Evolutionary conservation across 35 echinoderm and acorn worm species (phyloP), one percentile per base, ranked within the genome.

Genomic region (Ptychodera flava): DNA sequence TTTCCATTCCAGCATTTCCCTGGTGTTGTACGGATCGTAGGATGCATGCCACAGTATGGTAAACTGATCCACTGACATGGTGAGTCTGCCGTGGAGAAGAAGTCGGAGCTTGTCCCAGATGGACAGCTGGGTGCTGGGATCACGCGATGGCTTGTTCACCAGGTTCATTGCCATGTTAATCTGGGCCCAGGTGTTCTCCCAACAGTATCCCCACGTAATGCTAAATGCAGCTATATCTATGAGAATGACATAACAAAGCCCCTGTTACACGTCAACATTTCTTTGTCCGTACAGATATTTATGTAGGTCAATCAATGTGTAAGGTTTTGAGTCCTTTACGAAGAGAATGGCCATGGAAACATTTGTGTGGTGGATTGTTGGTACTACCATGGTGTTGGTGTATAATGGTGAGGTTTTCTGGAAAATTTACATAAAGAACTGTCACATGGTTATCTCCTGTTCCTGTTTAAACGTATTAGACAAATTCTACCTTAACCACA

Each of bases 31-130:
- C 0, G 92, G 93, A 78, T 98, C 93, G 64, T 89, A 87, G 32
- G 92, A 94, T 12, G 90, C 88, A 36, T 94, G 78, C 95, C 95
- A 98, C 37, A 91, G 83, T 16, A 94, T 84, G 35, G 93, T 98
- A 37, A 91, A 90, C 85, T 94, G 87, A 34, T 94, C 78, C 28
- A 98, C 31, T 0, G 92, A 94, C 15, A 83, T 79, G 16, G 87
- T 91, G 15, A 97, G 92, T 38, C 95, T 89, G 32, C 95, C 95
- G 31, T 97, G 95, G 85, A 94, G 89, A 27, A 97, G 81, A 32
- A 92, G 89, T 30, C 95, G 89, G 82, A 91, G 89, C 90, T 97
- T 97, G 85, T 97, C 95, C 95, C 95, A 97, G 78, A 97, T 93
- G 15, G 95, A 87, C 77, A 97, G 38, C 28, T 89, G 87, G 29